Evolutionary conservation across 2,797 vertebrate genomes (phyloP), one percentile per base, ranked within the genome.

Genomic region (Meda fulgida): DNA sequence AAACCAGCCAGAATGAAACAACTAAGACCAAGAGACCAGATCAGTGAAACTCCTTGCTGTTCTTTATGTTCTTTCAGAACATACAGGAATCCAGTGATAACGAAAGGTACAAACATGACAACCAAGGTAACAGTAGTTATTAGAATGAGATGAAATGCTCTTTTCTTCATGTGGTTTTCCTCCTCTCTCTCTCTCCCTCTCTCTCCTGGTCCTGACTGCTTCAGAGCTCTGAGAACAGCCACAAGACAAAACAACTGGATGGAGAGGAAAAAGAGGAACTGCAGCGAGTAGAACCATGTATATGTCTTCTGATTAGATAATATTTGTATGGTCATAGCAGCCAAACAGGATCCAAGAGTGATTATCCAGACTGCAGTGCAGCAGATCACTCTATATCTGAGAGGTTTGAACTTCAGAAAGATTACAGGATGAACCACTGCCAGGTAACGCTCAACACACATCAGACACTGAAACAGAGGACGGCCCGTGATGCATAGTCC

Each of bases 381-480:
- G 40, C 40, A 43, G 40, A 40, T 43, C 40, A 43, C 40, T 40
- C 40, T 40, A 40, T 40, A 40, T 40, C 40, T 40, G 40, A 40
- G 40, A 40, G 40, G 40, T 40, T 40, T 40, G 40, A 10, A 40
- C 40, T 40, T 40, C 70, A 72, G 70, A 29, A 46, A 72, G 14
- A 4, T 46, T 46, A 46, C 40, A 46, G 70, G 70, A 72, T 46
- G 70, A 72, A 72, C 13, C n/a, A 46, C 70, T 10, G 70, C 70
- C n/a, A 72, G 14, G 40, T 72, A 46, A 72, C 81, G 71, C 16
- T 89, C 87, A 3, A 88, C 16, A 83, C 87, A 79, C 0, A 90
- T 36, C 51, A 77, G n/a, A 65, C 55, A 29, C 73, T 81, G 80
- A 66, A 90, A 88, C n/a, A 72, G 40, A 46, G 70, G 70, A 29